These are phyloP conservation scores for Seira ritae DNA, from an alignment of 2,888 invertebrate species.

Conservation along the genomic window DNA sequence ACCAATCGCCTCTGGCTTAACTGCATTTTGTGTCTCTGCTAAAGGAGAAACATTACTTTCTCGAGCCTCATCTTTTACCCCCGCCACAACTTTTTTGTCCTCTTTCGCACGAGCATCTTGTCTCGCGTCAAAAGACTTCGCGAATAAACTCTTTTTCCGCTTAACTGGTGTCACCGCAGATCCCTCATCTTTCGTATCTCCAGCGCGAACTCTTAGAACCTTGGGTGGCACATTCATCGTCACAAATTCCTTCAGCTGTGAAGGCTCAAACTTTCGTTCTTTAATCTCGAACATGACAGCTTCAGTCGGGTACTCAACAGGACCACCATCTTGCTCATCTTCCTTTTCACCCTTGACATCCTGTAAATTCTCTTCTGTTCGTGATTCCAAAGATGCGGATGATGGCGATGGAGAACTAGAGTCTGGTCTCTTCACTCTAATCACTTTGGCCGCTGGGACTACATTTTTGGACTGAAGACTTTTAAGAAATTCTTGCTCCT, in stretches of 20 bases:
- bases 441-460: slow-evolving; percentile 38
- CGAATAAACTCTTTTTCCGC: slow-evolving; percentile 72
- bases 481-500: slow-evolving; percentile 84
- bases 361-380: background rate
- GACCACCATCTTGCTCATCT: background rate
- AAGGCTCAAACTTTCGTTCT: slow-evolving; percentile 56
- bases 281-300: slow-evolving; percentile 40
- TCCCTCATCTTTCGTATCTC: slow-evolving; percentile 3
- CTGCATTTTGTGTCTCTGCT: background rate
- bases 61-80: too few relatives aligned
- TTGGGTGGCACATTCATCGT: slow-evolving; percentile 20
- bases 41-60: background rate
- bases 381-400: background rate
- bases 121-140: slow-evolving; percentile 69
- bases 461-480: slow-evolving; percentile 74
- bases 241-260: slow-evolving; percentile 45
- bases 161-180: background rate
- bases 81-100: too few relatives aligned
- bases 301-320: slow-evolving; percentile 38
- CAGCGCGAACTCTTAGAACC: background rate
- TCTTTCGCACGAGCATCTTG: too few relatives aligned
- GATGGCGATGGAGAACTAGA: background rate
- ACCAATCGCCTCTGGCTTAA: slow-evolving; percentile 20
- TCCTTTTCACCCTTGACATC: background rate
- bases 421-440: background rate